Base-by-base conservation (phyloP, 2,797 vertebrate species). In the Cyprinodon diabolis region DNA sequence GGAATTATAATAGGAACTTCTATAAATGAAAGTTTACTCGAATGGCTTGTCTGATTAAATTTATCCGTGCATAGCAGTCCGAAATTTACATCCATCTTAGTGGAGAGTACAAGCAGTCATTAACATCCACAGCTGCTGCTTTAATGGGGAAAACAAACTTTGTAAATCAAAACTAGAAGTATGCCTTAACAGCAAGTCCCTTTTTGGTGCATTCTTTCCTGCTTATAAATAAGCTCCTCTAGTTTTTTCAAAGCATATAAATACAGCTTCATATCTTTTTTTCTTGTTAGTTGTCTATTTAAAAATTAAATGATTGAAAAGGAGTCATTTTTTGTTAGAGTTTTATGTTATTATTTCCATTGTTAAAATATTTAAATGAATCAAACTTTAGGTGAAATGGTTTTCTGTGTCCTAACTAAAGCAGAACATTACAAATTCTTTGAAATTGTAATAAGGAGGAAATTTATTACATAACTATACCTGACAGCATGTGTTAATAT, bases 121-220 rank as follows among this genome's bases (percentile, higher is more conserved):
- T 69, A 54, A 40, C 7, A 71, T 9, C 35, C 21, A 23, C 57
- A 52, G 12, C 4, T 13, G 19, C 30, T 47, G 49, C 58, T 40
- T 23, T 52, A 63, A 52, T 71, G 12, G 4, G 49, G 15, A 45
- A 13, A 43, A 65, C 25, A 19, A 60, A 37, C 17, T 51, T 14
- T 21, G 30, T 65, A 65, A 51, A 71, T 52, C n/a, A 72, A 25
- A 25, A 40, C 12, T 35, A 56, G 23, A 56, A 73, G 23, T 55
- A 40, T 55, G 2, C 17, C 9, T 23, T 48, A 17, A n/a, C 30
- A 40, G 12, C 70, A 62, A 25, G 23, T 37, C 62, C 62, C 13
- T n/a, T 2, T 48, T 62, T 63, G 19, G 11, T 54, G 37, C 49
- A 15, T 57, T 67, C 65, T 57, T 43, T 45, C 51, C 25, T 12